Percentiles rank a stretch among this genome's conserved stretches.
Evolutionary conservation across 2,888 invertebrate species (phyloP).

Genomic region (Heliconius erato): DNA sequence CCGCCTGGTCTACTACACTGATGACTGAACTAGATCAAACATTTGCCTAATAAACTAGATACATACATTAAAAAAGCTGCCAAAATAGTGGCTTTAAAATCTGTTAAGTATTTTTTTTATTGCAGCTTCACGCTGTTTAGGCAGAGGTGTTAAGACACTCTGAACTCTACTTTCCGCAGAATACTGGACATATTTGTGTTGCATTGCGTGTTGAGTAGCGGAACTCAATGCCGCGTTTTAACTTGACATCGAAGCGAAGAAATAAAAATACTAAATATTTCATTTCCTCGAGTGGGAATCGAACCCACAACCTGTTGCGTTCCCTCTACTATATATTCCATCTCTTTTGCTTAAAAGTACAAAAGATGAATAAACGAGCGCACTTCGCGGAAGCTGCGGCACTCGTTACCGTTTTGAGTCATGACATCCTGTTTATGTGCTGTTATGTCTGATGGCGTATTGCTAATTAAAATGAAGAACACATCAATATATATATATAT

Average conservation of each 20-base stretch:
- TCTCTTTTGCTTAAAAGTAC: constrained; percentile 56
- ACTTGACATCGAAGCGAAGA: too few species aligned
- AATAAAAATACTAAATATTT: too few species aligned
- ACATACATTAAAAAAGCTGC: constrained; percentile 1
- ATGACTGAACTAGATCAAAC: neutral
- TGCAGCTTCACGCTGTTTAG: too few species aligned
- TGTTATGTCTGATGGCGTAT: constrained; percentile 28
- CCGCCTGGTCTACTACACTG: neutral
- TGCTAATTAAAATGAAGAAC: neutral
- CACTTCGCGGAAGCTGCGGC: constrained; percentile 68
- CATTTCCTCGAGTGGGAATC: too few species aligned
- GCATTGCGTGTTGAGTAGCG: too few species aligned
- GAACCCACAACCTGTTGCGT: too few species aligned
- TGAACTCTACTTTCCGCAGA: too few species aligned
- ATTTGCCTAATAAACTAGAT: neutral
- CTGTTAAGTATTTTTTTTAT: constrained; percentile 40
- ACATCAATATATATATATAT: neutral
- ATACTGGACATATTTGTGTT: too few species aligned
- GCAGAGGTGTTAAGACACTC: too few species aligned
- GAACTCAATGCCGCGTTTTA: too few species aligned
- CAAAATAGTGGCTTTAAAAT: constrained; percentile 61
- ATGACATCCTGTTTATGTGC: constrained; percentile 36
- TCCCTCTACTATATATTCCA: too few species aligned
- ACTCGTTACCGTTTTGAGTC: constrained; percentile 61
- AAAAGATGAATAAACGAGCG: constrained; percentile 62